Evolutionary conservation across 2,888 invertebrate genomes (phyloP).

Genomic region (Phengaris alcon): DNA sequence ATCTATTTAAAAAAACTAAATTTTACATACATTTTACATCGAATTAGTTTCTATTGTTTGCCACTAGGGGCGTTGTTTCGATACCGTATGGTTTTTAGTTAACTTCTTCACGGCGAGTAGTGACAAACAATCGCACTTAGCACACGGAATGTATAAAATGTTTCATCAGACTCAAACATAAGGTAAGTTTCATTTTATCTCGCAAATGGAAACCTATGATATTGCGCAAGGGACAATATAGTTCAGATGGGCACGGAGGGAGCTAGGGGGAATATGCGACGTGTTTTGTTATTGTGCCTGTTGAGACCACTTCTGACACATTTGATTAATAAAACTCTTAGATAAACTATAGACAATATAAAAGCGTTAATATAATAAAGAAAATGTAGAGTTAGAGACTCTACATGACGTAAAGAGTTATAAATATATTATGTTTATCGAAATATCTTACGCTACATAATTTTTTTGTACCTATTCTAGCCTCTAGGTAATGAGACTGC

Average conservation of each 20-base stretch:
- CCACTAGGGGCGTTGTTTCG: too few relatives aligned
- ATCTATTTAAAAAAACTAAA: too few relatives aligned
- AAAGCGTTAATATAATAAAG: neutral
- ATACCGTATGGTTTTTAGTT: too few relatives aligned
- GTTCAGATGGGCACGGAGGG: conserved; percentile 2
- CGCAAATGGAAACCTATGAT: conserved; percentile 21
- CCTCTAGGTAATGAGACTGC: too few relatives aligned
- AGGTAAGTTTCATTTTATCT: conserved; percentile 18
- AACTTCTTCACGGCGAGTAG: too few relatives aligned
- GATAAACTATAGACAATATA: neutral
- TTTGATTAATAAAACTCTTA: neutral
- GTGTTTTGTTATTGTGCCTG: conserved; percentile 15
- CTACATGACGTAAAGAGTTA: neutral
- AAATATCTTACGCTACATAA: too few relatives aligned
- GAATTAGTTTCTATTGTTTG: too few relatives aligned
- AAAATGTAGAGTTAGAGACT: neutral
- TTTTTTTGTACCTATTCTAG: too few relatives aligned
- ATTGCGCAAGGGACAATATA: conserved; percentile 22
- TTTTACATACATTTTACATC: too few relatives aligned
- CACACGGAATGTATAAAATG: neutral
- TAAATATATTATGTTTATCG: too few relatives aligned
- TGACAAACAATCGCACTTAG: neutral
- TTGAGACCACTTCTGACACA: conserved; percentile 14
- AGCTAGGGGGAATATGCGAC: neutral
- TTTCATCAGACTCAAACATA: neutral